Conservation (phyloP, 2,888 invertebrate genomes). For the Apoda limacodes region DNA sequence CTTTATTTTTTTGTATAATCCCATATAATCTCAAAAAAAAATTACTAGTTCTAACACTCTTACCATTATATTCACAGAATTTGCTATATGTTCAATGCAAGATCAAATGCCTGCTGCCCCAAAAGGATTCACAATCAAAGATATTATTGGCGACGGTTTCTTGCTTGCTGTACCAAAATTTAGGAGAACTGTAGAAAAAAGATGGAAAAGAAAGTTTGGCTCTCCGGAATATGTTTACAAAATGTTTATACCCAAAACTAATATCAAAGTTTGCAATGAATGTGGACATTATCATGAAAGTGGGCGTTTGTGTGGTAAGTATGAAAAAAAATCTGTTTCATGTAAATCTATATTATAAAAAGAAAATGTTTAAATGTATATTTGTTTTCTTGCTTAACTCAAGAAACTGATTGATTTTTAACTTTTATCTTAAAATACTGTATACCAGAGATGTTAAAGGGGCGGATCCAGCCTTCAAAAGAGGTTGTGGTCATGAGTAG, state of each 20-base stretch:
- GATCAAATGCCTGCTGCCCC: conserved; percentile 21
- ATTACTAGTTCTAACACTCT: background rate
- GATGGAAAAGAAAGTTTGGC: conserved; percentile 80
- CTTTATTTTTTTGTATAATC: no score
- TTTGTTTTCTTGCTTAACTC: no score
- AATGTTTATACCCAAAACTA: conserved; percentile 76
- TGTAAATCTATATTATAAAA: no score
- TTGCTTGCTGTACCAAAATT: conserved; percentile 86
- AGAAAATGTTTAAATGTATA: no score
- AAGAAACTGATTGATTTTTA: no score
- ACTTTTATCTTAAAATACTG: no score
- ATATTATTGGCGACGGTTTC: conserved; percentile 79
- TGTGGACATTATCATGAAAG: conserved; percentile 89
- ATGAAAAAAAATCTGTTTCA: no score
- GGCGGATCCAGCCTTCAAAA: no score
- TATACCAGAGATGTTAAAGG: no score
- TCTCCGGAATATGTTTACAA: conserved; percentile 75
- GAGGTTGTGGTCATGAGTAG: no score
- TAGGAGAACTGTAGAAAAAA: conserved; percentile 80
- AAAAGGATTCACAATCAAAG: conserved; percentile 66
- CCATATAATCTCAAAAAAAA: no score
- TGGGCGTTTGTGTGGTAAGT: conserved; percentile 84
- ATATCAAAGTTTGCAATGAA: conserved; percentile 79
- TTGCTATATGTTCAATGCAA: conserved; percentile 41
- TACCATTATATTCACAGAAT: conserved; percentile 37